A percentile compares a stretch with the other conserved stretches of the same genome.
Conservation (phyloP, 1,140 invertebrate genomes). For the Bradysia coprophila region DNA sequence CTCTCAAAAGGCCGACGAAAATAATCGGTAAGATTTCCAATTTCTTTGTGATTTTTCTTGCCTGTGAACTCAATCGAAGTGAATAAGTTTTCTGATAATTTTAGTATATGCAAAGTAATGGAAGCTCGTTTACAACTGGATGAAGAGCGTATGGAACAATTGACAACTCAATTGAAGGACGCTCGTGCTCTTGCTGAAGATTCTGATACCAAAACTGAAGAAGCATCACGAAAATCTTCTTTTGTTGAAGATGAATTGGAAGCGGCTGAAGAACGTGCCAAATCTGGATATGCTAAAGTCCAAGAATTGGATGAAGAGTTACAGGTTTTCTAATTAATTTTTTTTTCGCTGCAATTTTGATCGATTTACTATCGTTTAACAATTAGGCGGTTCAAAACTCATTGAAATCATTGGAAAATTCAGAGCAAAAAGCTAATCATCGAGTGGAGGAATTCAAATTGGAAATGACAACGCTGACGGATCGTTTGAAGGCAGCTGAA, state of each 20-base stretch:
- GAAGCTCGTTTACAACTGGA: conserved; percentile 92
- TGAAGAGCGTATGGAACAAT: conserved; percentile 92
- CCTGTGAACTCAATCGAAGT: too few relatives aligned
- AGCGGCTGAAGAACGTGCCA: conserved; percentile 98
- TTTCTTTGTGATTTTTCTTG: background rate
- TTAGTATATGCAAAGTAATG: conserved; percentile 96
- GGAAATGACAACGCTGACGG: conserved; percentile 91
- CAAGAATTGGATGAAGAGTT: conserved; percentile 99
- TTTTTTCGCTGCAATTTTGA: too few relatives aligned
- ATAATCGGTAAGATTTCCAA: conserved; percentile 76
- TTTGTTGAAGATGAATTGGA: conserved; percentile 99
- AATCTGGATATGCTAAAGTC: conserved; percentile 99
- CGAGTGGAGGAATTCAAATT: conserved; percentile 99
- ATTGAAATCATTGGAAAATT: conserved; percentile 97
- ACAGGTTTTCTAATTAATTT: conserved; percentile 34
- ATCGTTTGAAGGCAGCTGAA: conserved; percentile 96
- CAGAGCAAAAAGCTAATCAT: conserved; percentile 99
- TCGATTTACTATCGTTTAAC: too few relatives aligned
- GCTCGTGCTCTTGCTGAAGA: conserved; percentile 94
- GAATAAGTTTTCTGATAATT: too few relatives aligned
- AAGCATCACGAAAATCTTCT: conserved; percentile 99
- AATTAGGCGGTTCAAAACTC: conserved; percentile 96
- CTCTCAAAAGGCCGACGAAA: conserved; percentile 95
- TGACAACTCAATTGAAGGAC: conserved; percentile 94
- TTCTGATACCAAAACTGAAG: conserved; percentile 96